A percentile compares a stretch with the other conserved stretches of the same genome.
These are phyloP conservation scores for Drosophila fuyamai DNA, from an alignment of 1,140 invertebrate species.

Conservation along the genomic window DNA sequence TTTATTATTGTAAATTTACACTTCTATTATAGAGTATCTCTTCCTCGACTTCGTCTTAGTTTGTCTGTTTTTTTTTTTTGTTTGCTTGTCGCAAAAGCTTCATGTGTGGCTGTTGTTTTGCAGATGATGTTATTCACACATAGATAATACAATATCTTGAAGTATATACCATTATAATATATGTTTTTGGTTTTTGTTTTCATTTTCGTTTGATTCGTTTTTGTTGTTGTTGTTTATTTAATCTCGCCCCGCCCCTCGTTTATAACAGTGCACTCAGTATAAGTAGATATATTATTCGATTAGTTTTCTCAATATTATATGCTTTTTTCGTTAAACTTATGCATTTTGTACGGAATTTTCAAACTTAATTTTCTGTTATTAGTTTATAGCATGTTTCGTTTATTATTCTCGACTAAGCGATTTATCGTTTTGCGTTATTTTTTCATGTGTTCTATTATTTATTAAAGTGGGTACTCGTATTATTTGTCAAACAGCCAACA, in stretches of 20 bases:
- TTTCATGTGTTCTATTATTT: constrained; percentile 55
- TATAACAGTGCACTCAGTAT: constrained; percentile 84
- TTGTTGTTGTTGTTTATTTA: constrained; percentile 57
- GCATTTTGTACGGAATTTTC: constrained; percentile 77
- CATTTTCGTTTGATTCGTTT: constrained; percentile 48
- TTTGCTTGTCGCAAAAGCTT: constrained; percentile 68
- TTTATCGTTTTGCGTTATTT: constrained; percentile 32
- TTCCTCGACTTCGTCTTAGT: constrained; percentile 14
- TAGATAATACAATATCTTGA: constrained; percentile 49
- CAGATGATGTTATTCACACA: constrained; percentile 39
- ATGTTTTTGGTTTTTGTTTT: constrained; percentile 33
- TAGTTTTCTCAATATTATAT: constrained; percentile 55
- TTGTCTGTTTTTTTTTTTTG: constrained; percentile 15
- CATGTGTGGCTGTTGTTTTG: constrained; percentile 50
- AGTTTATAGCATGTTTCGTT: constrained; percentile 57
- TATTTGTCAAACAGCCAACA: constrained; percentile 81
- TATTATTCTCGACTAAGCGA: constrained; percentile 39
- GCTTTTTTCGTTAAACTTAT: constrained; percentile 60
- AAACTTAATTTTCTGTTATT: constrained; percentile 82
- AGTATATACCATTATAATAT: constrained; percentile 50
- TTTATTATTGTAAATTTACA: constrained; percentile 71
- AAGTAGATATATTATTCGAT: constrained; percentile 73
- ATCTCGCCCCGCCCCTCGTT: constrained; percentile 84
- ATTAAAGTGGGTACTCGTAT: constrained; percentile 58
- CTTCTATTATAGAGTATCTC: constrained; percentile 51